phyloP scores from a whole-genome alignment of 2,797 vertebrate species.

The Tapirus indicus region DNA sequence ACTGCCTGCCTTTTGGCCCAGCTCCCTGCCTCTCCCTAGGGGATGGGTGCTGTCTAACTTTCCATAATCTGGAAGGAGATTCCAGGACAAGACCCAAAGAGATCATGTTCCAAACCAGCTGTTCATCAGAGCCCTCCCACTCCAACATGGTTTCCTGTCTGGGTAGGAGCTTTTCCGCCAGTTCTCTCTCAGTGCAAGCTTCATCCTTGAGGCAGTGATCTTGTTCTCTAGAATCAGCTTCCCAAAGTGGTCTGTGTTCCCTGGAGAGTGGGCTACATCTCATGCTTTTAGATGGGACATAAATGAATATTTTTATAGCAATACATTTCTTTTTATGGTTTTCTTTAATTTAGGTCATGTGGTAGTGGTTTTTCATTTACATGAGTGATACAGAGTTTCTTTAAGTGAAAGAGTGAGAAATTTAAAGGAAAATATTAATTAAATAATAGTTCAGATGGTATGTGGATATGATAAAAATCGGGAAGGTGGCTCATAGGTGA shows the following conservation, averaged over 20 bases:
- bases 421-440: slow-evolving; percentile 37
- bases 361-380: slow-evolving; percentile 39
- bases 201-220: background rate
- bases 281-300: slow-evolving; percentile 5
- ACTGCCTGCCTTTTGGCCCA: background rate
- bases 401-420: slow-evolving; percentile 59
- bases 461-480: background rate
- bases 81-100: background rate
- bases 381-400: slow-evolving; percentile 17
- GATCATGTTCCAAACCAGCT: background rate
- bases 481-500: background rate
- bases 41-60: background rate
- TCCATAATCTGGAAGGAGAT: background rate
- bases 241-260: background rate
- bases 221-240: slow-evolving; percentile 1
- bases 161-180: background rate
- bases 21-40: background rate
- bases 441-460: background rate
- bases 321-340: slow-evolving; percentile 52
- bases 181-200: background rate
- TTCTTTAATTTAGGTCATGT: slow-evolving; percentile 23
- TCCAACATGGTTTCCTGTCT: background rate
- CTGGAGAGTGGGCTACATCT: background rate
- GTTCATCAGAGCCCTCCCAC: background rate
- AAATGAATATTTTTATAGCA: background rate